Evolutionary conservation across 2,113 vertebrate species (phyloP).

Genomic region (Myocastor coypus): DNA sequence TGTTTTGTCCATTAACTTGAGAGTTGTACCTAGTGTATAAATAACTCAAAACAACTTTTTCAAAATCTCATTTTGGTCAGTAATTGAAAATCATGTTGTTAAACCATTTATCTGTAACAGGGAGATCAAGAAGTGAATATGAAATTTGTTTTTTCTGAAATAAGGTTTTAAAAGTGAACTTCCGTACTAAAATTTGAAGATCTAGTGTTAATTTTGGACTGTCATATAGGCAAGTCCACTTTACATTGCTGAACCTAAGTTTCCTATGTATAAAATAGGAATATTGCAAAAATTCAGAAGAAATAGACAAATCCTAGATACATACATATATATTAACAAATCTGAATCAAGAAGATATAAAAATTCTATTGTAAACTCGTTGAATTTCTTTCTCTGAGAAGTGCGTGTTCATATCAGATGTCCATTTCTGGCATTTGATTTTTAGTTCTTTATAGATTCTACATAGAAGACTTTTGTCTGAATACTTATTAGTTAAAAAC

Average conservation of each 20-base stretch:
- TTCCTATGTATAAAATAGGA: not conserved
- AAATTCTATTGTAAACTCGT: not conserved
- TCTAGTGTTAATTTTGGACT: not conserved
- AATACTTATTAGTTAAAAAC: too few species aligned
- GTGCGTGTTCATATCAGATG: too few species aligned
- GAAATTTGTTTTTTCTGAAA: conserved; percentile 24
- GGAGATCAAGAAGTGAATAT: conserved; percentile 39
- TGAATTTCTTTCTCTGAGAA: too few species aligned
- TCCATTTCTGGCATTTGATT: too few species aligned
- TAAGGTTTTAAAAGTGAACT: not conserved
- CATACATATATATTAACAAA: not conserved
- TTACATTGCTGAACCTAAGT: not conserved
- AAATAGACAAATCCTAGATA: not conserved
- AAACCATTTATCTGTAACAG: not conserved
- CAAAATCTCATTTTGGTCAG: not conserved
- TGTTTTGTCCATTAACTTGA: not conserved
- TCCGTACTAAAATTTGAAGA: conserved; percentile 2
- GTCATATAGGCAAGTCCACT: not conserved
- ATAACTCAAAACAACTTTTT: conserved; percentile 14
- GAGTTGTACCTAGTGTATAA: not conserved
- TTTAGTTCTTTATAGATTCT: too few species aligned
- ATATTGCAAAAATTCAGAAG: not conserved
- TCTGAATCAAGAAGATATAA: not conserved
- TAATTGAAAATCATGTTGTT: not conserved
- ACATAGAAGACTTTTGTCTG: too few species aligned